A percentile compares a stretch with the other conserved stretches of the same genome.
Evolutionary conservation across 2,797 vertebrate genomes (phyloP).

Genomic region (Cuniculus paca): DNA sequence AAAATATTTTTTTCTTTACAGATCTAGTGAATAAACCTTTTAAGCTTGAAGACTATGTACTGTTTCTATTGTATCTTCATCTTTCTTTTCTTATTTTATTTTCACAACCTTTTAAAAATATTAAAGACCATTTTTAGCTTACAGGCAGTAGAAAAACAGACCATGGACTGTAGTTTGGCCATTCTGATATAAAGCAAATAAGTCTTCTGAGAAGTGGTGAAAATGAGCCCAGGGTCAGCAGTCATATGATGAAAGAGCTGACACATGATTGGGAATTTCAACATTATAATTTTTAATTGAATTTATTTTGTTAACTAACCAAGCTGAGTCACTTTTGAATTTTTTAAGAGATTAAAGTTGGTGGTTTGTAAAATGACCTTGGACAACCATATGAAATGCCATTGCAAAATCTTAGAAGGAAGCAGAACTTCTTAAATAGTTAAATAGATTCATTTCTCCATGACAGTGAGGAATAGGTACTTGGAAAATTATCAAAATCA

Average conservation of each 20-base stretch:
- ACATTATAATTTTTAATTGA: background rate
- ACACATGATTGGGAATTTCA: background rate
- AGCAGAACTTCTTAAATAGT: background rate
- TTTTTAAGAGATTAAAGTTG: background rate
- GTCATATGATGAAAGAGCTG: background rate
- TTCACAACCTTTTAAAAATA: background rate
- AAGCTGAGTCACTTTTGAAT: background rate
- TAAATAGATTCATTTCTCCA: background rate
- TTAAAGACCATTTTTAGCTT: background rate
- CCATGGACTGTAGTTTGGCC: background rate
- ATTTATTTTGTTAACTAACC: background rate
- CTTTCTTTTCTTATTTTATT: background rate
- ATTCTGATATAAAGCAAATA: background rate
- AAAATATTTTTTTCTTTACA: background rate
- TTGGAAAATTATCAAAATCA: background rate
- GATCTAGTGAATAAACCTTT: background rate
- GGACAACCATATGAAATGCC: background rate
- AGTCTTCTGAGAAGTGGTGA: background rate
- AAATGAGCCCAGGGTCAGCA: background rate
- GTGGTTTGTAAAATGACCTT: background rate
- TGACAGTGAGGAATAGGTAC: background rate
- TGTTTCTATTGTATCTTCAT: background rate
- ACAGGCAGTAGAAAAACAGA: background rate
- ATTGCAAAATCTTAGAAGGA: background rate
- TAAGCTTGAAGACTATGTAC: background rate